A percentile compares a stretch with the other conserved stretches of the same genome.
Conservation (phyloP, 1,140 invertebrate species). For the Akabosia matsudoensis region DNA sequence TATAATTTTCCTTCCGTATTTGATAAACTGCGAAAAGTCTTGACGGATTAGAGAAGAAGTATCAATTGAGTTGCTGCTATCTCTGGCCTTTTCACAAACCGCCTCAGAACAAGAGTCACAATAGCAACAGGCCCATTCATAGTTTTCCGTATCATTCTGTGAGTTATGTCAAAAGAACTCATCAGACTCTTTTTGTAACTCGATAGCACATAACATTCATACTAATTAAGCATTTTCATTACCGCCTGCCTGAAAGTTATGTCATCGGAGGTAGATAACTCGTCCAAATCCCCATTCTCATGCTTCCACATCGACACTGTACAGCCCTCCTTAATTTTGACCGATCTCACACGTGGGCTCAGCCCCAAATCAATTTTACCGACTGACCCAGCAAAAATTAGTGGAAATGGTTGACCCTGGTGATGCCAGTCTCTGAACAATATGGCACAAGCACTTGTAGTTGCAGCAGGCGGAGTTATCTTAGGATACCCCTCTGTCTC, state of each 20-base stretch:
- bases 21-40: constrained; percentile 45
- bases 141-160: background rate
- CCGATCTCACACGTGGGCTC: background rate
- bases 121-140: constrained; percentile 1
- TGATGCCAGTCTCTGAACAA: background rate
- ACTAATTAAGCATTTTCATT: background rate
- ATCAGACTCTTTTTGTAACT: too few relatives aligned
- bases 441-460: background rate
- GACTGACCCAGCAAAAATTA: background rate
- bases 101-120: background rate
- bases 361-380: background rate
- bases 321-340: background rate
- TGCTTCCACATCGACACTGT: background rate
- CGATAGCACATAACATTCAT: too few relatives aligned
- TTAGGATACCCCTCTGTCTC: background rate
- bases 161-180: too few relatives aligned
- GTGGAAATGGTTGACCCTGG: background rate
- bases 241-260: background rate
- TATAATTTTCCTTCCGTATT: constrained; percentile 57
- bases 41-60: background rate
- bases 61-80: background rate
- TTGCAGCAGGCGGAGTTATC: background rate
- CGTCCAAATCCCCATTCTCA: background rate
- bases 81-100: constrained; percentile 1
- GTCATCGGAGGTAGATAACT: background rate